Conservation (phyloP, 2,888 invertebrate species). For the Cryptophagus acutangulus region DNA sequence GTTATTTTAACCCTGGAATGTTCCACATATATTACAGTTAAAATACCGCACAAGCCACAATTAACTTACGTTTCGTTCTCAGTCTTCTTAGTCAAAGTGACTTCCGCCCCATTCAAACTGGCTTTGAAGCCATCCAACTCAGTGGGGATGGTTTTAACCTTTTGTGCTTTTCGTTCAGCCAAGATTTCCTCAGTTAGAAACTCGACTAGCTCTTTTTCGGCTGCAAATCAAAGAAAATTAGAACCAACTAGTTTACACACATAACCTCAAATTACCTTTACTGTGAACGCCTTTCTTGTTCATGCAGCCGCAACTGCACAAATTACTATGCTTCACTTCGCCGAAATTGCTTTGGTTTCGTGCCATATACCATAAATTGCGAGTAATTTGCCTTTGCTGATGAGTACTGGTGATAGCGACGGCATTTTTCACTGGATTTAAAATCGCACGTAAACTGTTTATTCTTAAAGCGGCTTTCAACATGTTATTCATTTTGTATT, state of each 20-base stretch:
- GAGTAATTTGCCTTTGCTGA: conserved; percentile 58
- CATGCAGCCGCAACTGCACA: conserved; percentile 64
- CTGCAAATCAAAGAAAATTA: conserved; percentile 46
- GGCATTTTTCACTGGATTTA: conserved; percentile 39
- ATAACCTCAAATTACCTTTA: conserved; percentile 56
- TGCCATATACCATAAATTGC: conserved; percentile 72
- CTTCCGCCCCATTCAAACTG: conserved; percentile 75
- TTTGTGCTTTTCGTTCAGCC: conserved; percentile 81
- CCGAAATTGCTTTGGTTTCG: conserved; percentile 41
- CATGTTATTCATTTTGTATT: conserved; percentile 62
- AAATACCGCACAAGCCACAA: not conserved
- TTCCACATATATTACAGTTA: not conserved
- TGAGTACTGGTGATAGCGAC: conserved; percentile 34
- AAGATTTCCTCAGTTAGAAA: conserved; percentile 92
- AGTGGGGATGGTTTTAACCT: conserved; percentile 66
- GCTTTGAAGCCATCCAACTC: conserved; percentile 80
- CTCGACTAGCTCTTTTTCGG: conserved; percentile 81
- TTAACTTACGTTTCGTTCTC: conserved; percentile 63
- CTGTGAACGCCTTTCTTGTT: conserved; percentile 59
- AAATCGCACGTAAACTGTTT: conserved; percentile 31
- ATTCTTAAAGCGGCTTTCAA: conserved; percentile 58
- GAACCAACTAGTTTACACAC: not conserved
- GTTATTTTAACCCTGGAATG: conserved; percentile 67
- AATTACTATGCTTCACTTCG: conserved; percentile 54
- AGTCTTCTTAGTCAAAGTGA: conserved; percentile 69